phyloP scores from a whole-genome alignment of 2,113 vertebrate genomes.

The Ahaetulla prasina region DNA sequence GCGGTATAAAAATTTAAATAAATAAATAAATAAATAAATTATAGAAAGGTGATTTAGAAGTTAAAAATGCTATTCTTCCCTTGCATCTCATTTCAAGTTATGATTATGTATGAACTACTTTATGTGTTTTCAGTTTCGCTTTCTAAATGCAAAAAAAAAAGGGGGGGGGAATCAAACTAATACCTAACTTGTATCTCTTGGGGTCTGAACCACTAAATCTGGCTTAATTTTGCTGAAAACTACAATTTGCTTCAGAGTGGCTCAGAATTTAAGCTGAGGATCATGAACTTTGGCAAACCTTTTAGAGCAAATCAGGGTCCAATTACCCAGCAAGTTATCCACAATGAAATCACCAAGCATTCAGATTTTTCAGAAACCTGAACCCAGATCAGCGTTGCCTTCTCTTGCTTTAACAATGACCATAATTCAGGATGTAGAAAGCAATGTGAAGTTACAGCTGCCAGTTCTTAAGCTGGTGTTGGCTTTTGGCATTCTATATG shows the following conservation, averaged over 20 bases:
- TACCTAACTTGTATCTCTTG: slow-evolving; percentile 6
- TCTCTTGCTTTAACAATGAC: slow-evolving; percentile 7
- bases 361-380: neutral
- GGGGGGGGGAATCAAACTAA: neutral
- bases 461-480: neutral
- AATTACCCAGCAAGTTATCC: slow-evolving; percentile 16
- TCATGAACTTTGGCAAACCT: slow-evolving; percentile 21
- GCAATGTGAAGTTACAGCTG: neutral
- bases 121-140: slow-evolving; percentile 15
- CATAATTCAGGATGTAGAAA: neutral
- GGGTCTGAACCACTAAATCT: slow-evolving; percentile 1
- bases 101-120: neutral
- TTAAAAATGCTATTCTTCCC: neutral
- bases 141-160: slow-evolving; percentile 1
- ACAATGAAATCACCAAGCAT: neutral
- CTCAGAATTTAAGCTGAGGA: slow-evolving; percentile 20
- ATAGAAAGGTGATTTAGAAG: neutral
- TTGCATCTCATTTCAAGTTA: neutral
- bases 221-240: slow-evolving; percentile 25
- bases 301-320: neutral
- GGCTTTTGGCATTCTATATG: neutral
- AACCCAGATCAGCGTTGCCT: slow-evolving; percentile 15
- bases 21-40: no score
- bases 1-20: no score
- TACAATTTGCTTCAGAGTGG: slow-evolving; percentile 13